Evolutionary conservation across 2,113 vertebrate genomes (phyloP).

Genomic region (Equus przewalskii): DNA sequence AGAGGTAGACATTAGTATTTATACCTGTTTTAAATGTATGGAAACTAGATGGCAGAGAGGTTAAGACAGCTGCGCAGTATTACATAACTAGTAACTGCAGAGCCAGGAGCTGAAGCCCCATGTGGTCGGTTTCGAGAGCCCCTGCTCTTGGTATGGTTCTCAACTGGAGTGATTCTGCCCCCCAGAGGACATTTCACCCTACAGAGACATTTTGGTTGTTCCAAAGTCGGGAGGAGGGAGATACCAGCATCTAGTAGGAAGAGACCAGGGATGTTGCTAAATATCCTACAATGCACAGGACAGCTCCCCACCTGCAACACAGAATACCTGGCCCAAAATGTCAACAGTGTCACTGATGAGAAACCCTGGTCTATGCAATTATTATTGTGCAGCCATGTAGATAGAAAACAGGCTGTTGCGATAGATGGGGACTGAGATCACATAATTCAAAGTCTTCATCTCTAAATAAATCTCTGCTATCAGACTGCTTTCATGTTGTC

Average conservation of each 20-base stretch:
- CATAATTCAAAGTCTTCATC: not conserved
- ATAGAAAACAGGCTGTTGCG: not conserved
- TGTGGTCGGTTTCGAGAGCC: not conserved
- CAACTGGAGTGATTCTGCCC: not conserved
- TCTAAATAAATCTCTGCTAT: conserved; percentile 23
- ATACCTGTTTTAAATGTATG: not conserved
- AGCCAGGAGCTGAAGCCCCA: not conserved
- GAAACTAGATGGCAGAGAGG: not conserved
- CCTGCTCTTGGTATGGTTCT: not conserved
- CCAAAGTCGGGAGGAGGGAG: not conserved
- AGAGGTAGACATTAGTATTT: not conserved
- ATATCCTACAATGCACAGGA: not conserved
- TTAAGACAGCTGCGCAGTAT: not conserved
- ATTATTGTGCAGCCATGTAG: not conserved
- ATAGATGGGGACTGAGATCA: not conserved
- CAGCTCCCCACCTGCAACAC: not conserved
- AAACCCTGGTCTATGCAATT: not conserved
- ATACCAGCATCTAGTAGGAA: not conserved
- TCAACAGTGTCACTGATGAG: not conserved
- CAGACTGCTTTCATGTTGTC: not conserved
- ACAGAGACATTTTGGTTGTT: conserved; percentile 19
- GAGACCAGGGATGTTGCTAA: not conserved
- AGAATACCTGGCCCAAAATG: not conserved
- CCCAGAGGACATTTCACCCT: not conserved
- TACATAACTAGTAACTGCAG: not conserved